Conservation (phyloP, 2,888 invertebrate species). For the Lypha dubia region DNA sequence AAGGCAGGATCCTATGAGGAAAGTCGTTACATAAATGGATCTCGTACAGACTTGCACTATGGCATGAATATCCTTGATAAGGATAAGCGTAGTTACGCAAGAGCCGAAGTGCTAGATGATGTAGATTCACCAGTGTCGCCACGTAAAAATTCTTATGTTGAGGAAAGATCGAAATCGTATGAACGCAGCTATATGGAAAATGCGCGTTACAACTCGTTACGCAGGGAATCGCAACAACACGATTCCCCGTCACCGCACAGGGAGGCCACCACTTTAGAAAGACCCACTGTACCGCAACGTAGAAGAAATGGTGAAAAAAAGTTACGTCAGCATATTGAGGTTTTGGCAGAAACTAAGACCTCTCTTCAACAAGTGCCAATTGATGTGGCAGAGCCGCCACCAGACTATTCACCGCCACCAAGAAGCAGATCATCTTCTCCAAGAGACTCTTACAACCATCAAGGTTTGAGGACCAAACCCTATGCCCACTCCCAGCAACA, state of each 20-base stretch:
- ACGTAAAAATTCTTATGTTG: conserved; percentile 66
- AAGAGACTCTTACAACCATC: conserved; percentile 77
- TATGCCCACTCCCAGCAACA: conserved; percentile 59
- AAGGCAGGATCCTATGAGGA: conserved; percentile 74
- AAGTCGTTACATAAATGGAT: conserved; percentile 78
- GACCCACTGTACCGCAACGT: conserved; percentile 88
- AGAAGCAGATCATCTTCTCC: conserved; percentile 82
- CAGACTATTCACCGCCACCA: conserved; percentile 88
- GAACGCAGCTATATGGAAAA: conserved; percentile 73
- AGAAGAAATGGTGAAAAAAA: conserved; percentile 86
- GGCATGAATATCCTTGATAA: conserved; percentile 74
- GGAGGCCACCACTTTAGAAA: conserved; percentile 77
- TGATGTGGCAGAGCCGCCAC: conserved; percentile 87
- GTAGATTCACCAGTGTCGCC: conserved; percentile 56
- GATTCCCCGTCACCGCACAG: conserved; percentile 85
- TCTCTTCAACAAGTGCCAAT: conserved; percentile 75
- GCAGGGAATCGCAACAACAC: conserved; percentile 83
- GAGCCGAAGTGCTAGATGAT: conserved; percentile 68
- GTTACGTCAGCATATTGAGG: conserved; percentile 81
- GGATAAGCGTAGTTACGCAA: conserved; percentile 74
- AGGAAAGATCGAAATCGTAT: conserved; percentile 76
- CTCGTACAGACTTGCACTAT: conserved; percentile 78
- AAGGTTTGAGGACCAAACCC: conserved; percentile 49
- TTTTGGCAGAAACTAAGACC: conserved; percentile 83
- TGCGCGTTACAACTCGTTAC: conserved; percentile 83